Evolutionary conservation across 2,888 invertebrate genomes (phyloP), one percentile per base, ranked within the genome.

Genomic region (Chymomyza amoena): DNA sequence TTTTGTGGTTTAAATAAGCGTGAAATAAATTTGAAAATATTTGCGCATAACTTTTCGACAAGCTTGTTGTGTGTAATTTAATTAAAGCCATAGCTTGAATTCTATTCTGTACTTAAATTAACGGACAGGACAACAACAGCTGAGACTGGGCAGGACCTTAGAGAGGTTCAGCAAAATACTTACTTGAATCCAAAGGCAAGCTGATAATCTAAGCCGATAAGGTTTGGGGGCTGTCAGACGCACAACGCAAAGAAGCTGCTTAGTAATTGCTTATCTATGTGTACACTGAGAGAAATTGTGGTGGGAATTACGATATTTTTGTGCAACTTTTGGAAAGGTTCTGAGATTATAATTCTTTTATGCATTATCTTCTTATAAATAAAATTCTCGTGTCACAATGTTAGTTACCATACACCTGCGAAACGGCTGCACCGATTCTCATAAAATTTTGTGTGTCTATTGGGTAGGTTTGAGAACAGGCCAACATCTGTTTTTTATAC

Each of bases 11-110:
- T 45, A 45, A 45, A 45, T 45, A 45, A 45, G 39, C 39, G 39
- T 54, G 15, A 54, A 54, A 54, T 54, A 54, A 54, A 54, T 20
- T 54, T 54, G 54, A 18, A 54, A 54, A 54, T 54, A 54, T 54
- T 54, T 54, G 54, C 54, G 54, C 54, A 54, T 54, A 54, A 54
- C 54, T 54, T 54, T 16, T 54, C 20, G 54, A 54, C 16, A 6
- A 13, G 10, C 52, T 54, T 54, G 7, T 54, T 18, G 15, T 15
- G 28, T 25, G 20, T 28, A 57, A 56, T 56, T 56, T 25, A 57
- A 57, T 57, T 57, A 57, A 57, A 57, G 57, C 15, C 57, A 57
- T 25, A 57, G 57, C 20, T 15, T 15, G 20, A 18, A 57, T 25
- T 13, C 52, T 18, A 18, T 25, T 15, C 28, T 25, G 20, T 15